These are phyloP conservation scores for Synanthedon vespiformis DNA, from an alignment of 2,888 invertebrate genomes.

Conservation along the genomic window DNA sequence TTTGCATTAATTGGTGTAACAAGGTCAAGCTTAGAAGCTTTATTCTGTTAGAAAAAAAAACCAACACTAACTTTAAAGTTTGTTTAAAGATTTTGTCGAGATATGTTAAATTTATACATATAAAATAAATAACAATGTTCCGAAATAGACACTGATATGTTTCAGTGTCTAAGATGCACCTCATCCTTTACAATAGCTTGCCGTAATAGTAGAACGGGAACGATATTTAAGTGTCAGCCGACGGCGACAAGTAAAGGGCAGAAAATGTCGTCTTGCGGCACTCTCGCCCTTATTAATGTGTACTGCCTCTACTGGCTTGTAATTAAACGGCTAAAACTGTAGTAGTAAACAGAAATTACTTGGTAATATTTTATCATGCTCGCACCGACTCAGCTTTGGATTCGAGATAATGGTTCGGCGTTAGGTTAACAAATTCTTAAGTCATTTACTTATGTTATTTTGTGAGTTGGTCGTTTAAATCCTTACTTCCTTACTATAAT, in stretches of 20 bases:
- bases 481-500: too few relatives aligned
- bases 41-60: too few relatives aligned
- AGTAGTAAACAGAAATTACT: not conserved
- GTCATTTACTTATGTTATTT: too few relatives aligned
- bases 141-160: too few relatives aligned
- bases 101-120: too few relatives aligned
- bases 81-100: too few relatives aligned
- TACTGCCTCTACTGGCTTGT: slow-evolving; percentile 2
- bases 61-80: too few relatives aligned
- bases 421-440: not conserved
- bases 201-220: slow-evolving; percentile 20
- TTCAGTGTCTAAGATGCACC: too few relatives aligned
- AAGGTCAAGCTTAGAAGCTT: too few relatives aligned
- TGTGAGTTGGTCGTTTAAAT: too few relatives aligned
- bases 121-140: too few relatives aligned
- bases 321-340: slow-evolving; percentile 5
- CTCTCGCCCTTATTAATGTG: slow-evolving; percentile 21
- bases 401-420: not conserved
- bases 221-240: slow-evolving; percentile 27
- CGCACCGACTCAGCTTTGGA: not conserved
- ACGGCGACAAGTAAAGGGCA: slow-evolving; percentile 22
- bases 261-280: slow-evolving; percentile 18
- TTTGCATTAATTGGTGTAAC: too few relatives aligned
- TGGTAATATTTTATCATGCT: not conserved
- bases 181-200: not conserved